Conservation (phyloP, 2,797 vertebrate genomes). For the Lates japonicus region DNA sequence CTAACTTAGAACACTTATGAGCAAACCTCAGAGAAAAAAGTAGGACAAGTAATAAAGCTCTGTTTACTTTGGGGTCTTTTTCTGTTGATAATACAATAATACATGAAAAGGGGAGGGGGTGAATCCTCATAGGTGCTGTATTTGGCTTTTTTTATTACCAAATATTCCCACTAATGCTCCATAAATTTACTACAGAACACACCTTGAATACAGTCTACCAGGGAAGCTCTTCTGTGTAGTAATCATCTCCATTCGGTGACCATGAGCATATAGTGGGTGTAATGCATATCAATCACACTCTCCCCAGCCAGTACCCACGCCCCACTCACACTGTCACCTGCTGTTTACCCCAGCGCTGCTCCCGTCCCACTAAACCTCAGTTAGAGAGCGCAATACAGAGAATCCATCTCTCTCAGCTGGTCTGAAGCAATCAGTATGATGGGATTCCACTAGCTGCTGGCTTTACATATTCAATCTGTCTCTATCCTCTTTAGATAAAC, state of each 20-base stretch:
- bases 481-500: slow-evolving; percentile 75
- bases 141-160: background rate
- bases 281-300: slow-evolving; percentile 58
- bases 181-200: background rate
- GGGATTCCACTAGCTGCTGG: slow-evolving; percentile 65
- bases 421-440: slow-evolving; percentile 74
- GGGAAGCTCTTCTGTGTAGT: background rate
- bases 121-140: background rate
- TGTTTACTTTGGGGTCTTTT: background rate
- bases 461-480: slow-evolving; percentile 78
- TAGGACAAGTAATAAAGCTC: background rate
- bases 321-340: slow-evolving; percentile 33
- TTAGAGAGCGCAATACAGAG: slow-evolving; percentile 42
- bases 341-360: slow-evolving; percentile 45
- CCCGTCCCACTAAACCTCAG: slow-evolving; percentile 43
- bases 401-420: slow-evolving; percentile 74
- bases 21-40: background rate
- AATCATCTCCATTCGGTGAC: slow-evolving; percentile 8
- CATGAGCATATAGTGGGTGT: slow-evolving; percentile 24
- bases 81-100: background rate
- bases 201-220: slow-evolving; percentile 5
- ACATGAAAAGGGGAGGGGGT: background rate
- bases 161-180: slow-evolving; percentile 14
- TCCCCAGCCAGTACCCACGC: slow-evolving; percentile 16
- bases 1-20: background rate